Evolutionary conservation across 2,888 invertebrate genomes (phyloP).

Genomic region (Platycheirus rosarum): DNA sequence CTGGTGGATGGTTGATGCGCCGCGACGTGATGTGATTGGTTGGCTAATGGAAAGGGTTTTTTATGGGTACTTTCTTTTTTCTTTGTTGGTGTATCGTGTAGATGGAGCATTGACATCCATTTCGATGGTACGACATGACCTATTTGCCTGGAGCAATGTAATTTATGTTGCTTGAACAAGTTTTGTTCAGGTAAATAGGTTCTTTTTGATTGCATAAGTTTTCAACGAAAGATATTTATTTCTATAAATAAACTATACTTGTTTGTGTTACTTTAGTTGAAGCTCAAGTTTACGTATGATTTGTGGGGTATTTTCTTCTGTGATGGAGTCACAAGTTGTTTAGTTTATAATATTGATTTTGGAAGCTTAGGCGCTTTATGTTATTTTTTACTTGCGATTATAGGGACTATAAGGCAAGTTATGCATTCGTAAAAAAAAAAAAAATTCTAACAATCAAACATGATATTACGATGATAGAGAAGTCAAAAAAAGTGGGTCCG

Average conservation of each 20-base stretch:
- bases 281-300: conserved; percentile 11
- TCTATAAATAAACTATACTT: conserved; percentile 20
- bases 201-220: conserved; percentile 31
- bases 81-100: neutral
- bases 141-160: conserved; percentile 50
- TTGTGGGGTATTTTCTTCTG: no score
- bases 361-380: no score
- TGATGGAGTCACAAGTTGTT: no score
- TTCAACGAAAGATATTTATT: conserved; percentile 19
- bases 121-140: conserved; percentile 29
- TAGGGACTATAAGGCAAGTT: no score
- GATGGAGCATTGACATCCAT: conserved; percentile 57
- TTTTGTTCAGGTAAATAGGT: conserved; percentile 45
- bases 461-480: no score
- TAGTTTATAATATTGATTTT: no score
- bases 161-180: conserved; percentile 27
- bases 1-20: conserved; percentile 3
- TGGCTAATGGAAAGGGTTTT: conserved; percentile 8
- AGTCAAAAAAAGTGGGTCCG: no score
- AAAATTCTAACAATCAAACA: no score
- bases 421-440: no score
- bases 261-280: neutral
- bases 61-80: neutral
- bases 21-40: neutral
- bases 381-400: no score